Evolutionary conservation across 2,888 invertebrate species (phyloP), one percentile per base, ranked within the genome.

Genomic region (Ichneumoninae sp.): DNA sequence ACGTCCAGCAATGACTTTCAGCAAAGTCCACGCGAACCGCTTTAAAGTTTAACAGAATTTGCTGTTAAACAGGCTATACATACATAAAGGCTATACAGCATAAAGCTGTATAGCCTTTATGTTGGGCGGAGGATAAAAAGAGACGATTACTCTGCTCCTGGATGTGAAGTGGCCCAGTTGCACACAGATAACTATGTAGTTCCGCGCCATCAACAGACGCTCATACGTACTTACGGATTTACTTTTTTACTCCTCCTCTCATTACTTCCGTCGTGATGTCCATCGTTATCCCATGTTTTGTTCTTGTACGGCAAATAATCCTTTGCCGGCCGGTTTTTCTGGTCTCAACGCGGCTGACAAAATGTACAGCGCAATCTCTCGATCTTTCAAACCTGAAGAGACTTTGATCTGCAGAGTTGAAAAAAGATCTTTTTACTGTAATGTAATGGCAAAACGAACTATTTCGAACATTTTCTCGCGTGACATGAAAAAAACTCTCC

Each of bases 41-140:
- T 76, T 54, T 54, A 66, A 72, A 77, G 71, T 57, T 66, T 22
- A 66, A 50, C 50, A 72, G 72, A 47, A 78, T 77, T 82, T 82
- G 47, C 40, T n/a, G n/a, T n/a, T n/a, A n/a, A n/a, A n/a, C n/a
- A n/a, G n/a, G n/a, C n/a, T n/a, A n/a, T n/a, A n/a, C n/a, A n/a
- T n/a, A n/a, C n/a, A n/a, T n/a, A n/a, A n/a, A n/a, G n/a, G n/a
- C n/a, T n/a, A n/a, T n/a, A n/a, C n/a, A n/a, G n/a, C n/a, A n/a
- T n/a, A n/a, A 60, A 78, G 72, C 65, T 68, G 36, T 66, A 22
- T 44, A n/a, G 33, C 30, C 50, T 57, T 47, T 47, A 65, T 57
- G 62, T n/a, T n/a, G 33, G 82, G 57, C 40, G 71, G 22, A 72
- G 72, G 44, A 71, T 66, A 82, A 82, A 82, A 77, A 82, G 57